phyloP scores from a whole-genome alignment of 2,797 vertebrate genomes.

The Paedocypris micromegethes region DNA sequence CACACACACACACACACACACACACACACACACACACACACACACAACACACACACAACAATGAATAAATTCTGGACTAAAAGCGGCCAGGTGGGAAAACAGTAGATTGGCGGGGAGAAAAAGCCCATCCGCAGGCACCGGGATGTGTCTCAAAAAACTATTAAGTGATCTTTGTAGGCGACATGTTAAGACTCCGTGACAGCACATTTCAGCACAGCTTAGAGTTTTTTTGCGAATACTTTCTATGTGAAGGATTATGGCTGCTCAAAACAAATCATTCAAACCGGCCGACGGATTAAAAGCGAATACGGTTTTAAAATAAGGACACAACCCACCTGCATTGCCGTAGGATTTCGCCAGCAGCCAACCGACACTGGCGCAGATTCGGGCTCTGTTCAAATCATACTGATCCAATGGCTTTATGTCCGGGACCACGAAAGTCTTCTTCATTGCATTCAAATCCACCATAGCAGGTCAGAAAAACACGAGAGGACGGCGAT shows the following conservation, averaged over 20 bases:
- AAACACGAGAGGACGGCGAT: conserved; percentile 34
- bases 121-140: conserved; percentile 1
- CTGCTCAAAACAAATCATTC: too few species aligned
- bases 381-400: conserved; percentile 79
- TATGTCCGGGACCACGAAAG: conserved; percentile 84
- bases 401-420: conserved; percentile 88
- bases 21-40: conserved; percentile 51
- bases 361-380: conserved; percentile 86
- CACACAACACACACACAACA: conserved; percentile 35
- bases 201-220: conserved; percentile 9
- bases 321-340: conserved; percentile 72
- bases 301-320: not conserved
- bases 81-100: not conserved
- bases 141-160: not conserved
- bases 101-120: conserved; percentile 2
- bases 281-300: too few species aligned
- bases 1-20: conserved; percentile 51
- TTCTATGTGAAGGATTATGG: too few species aligned
- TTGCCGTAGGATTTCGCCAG: conserved; percentile 81
- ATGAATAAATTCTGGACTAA: not conserved
- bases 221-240: not conserved
- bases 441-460: conserved; percentile 76
- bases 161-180: not conserved
- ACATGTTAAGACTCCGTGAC: not conserved
- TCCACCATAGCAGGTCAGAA: conserved; percentile 76